Conservation (phyloP, 2,113 vertebrate species). For the Neotoma lepida region DNA sequence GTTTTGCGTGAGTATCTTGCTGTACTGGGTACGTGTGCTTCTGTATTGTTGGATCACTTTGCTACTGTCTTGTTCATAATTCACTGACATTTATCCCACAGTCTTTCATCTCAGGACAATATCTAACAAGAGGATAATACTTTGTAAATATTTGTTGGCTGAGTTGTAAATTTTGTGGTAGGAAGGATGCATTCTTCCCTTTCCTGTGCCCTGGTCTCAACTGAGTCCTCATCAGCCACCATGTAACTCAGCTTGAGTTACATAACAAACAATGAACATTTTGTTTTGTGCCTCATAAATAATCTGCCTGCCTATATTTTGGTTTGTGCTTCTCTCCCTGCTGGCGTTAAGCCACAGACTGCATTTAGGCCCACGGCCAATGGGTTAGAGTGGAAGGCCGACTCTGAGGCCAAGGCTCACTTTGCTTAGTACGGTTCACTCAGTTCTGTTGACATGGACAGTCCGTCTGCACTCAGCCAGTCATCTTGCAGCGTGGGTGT, state of each 20-base stretch:
- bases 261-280: slow-evolving; percentile 51
- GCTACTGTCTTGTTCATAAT: background rate
- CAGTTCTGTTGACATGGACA: background rate
- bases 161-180: slow-evolving; percentile 22
- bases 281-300: slow-evolving; percentile 57
- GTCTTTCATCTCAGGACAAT: background rate
- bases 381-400: slow-evolving; percentile 43
- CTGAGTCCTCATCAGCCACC: background rate
- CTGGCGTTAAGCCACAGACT: slow-evolving; percentile 64
- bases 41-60: background rate
- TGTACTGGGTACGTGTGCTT: background rate
- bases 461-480: background rate
- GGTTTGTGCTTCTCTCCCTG: background rate
- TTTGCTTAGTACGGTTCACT: background rate
- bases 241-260: slow-evolving; percentile 8
- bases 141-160: slow-evolving; percentile 37
- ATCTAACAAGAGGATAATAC: background rate
- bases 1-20: background rate
- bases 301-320: slow-evolving; percentile 48
- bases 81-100: slow-evolving; percentile 26
- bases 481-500: background rate
- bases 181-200: background rate
- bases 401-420: slow-evolving; percentile 33
- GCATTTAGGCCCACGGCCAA: slow-evolving; percentile 64
- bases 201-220: background rate